Evolutionary conservation across 2,888 invertebrate species (phyloP), one percentile per base, ranked within the genome.

Genomic region (Cheilosia scutellata): DNA sequence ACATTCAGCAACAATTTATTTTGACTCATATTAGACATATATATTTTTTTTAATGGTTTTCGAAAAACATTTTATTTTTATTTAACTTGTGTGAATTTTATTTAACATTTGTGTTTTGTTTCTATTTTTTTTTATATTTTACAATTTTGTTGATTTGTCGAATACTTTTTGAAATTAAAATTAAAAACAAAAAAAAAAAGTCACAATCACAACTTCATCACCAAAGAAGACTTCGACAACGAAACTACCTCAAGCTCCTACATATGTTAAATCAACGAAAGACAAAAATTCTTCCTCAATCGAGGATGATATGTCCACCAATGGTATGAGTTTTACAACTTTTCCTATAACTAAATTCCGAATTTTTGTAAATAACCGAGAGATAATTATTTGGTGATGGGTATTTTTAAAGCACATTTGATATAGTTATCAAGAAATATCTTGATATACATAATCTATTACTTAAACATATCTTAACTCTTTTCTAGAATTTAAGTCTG

Each of bases 161-260:
- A 47, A 55, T 31, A 49, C 37, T 51, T 68, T 60, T 47, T 77
- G 9, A 37, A 58, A 16, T 3, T 47, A 3, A 42, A 13, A 47
- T 31, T 13, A 0, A 20, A 20, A 20, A 20, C 29, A 51, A 40
- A 51, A 49, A 42, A 42, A 49, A 47, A 37, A 51, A 84, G 80
- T 84, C 65, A 62, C 44, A 76, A 62, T 33, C 20, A 82, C 72
- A 76, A 86, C 82, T 71, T 16, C 51, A 68, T 40, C 86, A 86
- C 86, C 86, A 82, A 86, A 86, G 82, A 77, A 72, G 86, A 82
- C 66, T 80, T 49, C 80, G 62, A 11, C 86, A 40, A 63, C 82
- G 31, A 72, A 77, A 33, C 72, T 82, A 86, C 86, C 86, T 86
- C 82, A 71, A 29, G 65, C 47, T 20, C 40, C 76, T 47, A 37